These are phyloP conservation scores for Cygnus buccinator DNA, from an alignment of 2,113 vertebrate species.

Conservation along the genomic window DNA sequence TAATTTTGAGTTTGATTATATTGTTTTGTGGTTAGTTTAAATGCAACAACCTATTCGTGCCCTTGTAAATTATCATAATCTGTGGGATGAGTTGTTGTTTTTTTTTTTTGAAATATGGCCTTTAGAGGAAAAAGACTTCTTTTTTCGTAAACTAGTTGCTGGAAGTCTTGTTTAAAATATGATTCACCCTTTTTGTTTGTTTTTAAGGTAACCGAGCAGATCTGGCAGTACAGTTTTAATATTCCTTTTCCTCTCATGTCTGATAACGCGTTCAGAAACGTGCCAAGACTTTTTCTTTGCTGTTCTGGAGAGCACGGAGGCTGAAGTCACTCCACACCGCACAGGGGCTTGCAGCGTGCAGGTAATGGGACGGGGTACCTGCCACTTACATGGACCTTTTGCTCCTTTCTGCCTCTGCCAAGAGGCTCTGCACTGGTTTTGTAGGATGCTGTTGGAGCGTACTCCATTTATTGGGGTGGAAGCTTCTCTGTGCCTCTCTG, in stretches of 20 bases:
- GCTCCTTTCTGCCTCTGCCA: neutral
- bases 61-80: neutral
- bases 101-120: neutral
- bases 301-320: neutral
- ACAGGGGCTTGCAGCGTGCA: neutral
- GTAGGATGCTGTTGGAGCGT: neutral
- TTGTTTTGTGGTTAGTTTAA: neutral
- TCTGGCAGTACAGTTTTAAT: neutral
- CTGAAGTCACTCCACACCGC: neutral
- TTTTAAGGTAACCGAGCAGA: neutral
- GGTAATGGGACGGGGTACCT: fast-evolving
- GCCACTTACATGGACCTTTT: neutral
- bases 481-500: neutral
- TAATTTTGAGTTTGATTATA: neutral
- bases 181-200: neutral
- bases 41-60: neutral
- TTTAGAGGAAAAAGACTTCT: neutral
- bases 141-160: neutral
- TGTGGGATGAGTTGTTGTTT: neutral
- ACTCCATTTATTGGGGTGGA: neutral
- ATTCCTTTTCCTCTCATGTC: neutral
- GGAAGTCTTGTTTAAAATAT: neutral
- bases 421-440: neutral
- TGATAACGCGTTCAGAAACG: too few species aligned
- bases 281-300: neutral